Conservation (phyloP, 2,888 invertebrate species). For the Idaea biselata region DNA sequence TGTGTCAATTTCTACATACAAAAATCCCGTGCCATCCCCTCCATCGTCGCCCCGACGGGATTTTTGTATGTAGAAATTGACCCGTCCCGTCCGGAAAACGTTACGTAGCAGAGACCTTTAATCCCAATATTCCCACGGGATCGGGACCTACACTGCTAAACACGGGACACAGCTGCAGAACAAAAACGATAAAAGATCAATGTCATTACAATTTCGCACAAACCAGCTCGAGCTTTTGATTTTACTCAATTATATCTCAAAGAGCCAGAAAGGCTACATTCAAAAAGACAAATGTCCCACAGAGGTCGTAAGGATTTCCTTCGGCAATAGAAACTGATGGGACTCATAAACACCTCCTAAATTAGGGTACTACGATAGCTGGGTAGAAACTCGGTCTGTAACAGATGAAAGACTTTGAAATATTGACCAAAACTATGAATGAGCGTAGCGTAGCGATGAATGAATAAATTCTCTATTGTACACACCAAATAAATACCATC, state of each 20-base stretch:
- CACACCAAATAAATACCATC: no score
- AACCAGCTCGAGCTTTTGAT: background rate
- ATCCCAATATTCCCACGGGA: no score
- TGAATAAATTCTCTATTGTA: no score
- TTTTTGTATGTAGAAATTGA: no score
- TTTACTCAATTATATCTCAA: background rate
- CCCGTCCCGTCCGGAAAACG: no score
- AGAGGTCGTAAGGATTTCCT: slow-evolving; percentile 2
- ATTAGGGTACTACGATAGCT: background rate
- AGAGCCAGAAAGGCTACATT: background rate
- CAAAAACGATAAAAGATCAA: background rate
- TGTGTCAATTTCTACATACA: no score
- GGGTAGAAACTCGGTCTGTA: background rate
- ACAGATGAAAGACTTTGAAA: background rate
- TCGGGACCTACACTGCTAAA: no score
- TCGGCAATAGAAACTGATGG: background rate
- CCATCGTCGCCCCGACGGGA: no score
- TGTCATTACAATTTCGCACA: background rate
- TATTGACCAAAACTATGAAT: background rate
- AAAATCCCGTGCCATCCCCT: no score
- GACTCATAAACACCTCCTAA: background rate
- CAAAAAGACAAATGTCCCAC: slow-evolving; percentile 2
- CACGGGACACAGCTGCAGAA: no score
- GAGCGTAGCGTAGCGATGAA: no score
- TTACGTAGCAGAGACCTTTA: no score